phyloP scores from a whole-genome alignment of 2,888 invertebrate species.

The Cryptocephalus primarius region DNA sequence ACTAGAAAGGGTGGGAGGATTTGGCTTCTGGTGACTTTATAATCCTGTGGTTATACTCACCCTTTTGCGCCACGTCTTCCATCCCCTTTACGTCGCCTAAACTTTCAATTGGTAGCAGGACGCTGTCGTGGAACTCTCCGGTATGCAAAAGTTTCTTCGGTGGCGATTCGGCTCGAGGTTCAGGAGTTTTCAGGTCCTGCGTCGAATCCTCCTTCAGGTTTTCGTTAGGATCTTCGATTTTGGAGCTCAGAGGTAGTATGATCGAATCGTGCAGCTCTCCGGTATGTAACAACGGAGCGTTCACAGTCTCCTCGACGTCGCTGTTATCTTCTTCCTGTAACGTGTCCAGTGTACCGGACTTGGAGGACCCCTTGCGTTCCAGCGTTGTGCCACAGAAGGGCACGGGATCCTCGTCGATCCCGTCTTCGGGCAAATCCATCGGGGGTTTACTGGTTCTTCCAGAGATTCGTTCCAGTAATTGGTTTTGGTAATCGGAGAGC shows the following conservation, averaged over 20 bases:
- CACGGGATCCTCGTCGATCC: background rate
- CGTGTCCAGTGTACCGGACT: background rate
- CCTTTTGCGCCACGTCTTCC: background rate
- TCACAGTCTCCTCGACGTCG: background rate
- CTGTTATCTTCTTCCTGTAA: background rate
- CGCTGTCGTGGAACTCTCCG: slow-evolving; percentile 45
- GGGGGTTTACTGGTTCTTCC: slow-evolving; percentile 8
- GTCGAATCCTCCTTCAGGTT: background rate
- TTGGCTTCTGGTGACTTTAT: too few species aligned
- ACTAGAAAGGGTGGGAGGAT: too few species aligned
- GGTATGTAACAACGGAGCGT: slow-evolving; percentile 19
- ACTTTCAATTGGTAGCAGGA: slow-evolving; percentile 17
- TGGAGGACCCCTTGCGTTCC: background rate
- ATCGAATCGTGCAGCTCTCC: slow-evolving; percentile 44
- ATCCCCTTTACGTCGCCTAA: too few species aligned
- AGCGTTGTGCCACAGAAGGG: background rate
- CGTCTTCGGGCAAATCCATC: background rate
- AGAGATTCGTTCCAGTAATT: slow-evolving; percentile 17
- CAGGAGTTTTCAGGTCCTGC: too few species aligned
- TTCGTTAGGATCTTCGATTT: background rate
- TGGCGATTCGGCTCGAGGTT: background rate
- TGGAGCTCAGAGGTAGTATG: slow-evolving; percentile 7
- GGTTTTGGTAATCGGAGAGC: slow-evolving; percentile 17
- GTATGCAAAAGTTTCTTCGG: slow-evolving; percentile 30
- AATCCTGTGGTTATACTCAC: too few species aligned